Conservation (phyloP, 1,140 invertebrate species). For the Akabosia matsudoensis region DNA sequence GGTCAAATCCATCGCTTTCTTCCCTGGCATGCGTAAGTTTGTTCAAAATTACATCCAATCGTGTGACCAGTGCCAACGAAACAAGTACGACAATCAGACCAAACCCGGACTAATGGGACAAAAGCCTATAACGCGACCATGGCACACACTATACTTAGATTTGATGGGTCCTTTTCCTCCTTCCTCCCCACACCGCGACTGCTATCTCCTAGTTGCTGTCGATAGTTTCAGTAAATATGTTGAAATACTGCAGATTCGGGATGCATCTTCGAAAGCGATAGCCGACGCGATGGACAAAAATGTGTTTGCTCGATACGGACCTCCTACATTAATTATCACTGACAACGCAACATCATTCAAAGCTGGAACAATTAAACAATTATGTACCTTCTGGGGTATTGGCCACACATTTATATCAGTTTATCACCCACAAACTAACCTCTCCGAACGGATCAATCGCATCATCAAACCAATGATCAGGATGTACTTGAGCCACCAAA, state of each 20-base stretch:
- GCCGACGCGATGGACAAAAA: neutral
- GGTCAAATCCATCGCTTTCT: neutral
- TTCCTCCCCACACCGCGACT: too few species aligned
- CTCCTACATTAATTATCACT: neutral
- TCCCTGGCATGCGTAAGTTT: neutral
- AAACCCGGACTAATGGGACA: neutral
- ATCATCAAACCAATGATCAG: constrained; percentile 51
- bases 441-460: constrained; percentile 53
- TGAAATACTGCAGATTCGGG: neutral
- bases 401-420: constrained; percentile 46
- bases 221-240: neutral
- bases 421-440: constrained; percentile 53
- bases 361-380: neutral
- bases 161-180: constrained; percentile 21
- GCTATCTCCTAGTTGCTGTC: neutral
- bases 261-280: neutral
- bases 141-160: constrained; percentile 10
- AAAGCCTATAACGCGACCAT: too few species aligned
- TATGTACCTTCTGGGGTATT: constrained; percentile 30
- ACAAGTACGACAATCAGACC: constrained; percentile 16
- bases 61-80: neutral
- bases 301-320: neutral
- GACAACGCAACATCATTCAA: neutral
- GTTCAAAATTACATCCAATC: neutral
- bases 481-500: constrained; percentile 48